Conservation (phyloP, 2,113 vertebrate genomes). For the Cochlearius cochlearius region DNA sequence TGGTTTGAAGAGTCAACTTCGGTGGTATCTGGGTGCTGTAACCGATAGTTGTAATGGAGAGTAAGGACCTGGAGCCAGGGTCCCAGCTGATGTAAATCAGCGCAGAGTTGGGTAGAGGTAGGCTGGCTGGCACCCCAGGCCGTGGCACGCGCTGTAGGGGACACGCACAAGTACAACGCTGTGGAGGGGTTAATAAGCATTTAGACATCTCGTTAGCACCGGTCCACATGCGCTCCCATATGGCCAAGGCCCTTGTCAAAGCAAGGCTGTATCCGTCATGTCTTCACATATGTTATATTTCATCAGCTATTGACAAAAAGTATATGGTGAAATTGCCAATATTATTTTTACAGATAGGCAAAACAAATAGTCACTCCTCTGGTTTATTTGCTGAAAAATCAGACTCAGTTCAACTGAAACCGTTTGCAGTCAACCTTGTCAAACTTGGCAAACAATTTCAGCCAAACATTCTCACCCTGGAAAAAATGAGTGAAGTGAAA, state of each 20-base stretch:
- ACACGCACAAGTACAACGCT: background rate
- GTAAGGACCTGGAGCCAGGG: background rate
- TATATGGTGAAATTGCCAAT: background rate
- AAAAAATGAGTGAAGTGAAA: background rate
- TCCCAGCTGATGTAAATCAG: background rate
- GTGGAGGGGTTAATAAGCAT: background rate
- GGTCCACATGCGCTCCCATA: background rate
- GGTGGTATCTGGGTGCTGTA: background rate
- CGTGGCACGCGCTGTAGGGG: rapidly evolving
- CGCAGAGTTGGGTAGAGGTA: background rate
- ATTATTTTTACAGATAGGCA: background rate
- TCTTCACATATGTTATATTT: background rate
- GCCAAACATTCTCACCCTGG: background rate
- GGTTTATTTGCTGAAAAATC: slow-evolving; percentile 24
- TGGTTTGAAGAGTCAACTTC: slow-evolving; percentile 49
- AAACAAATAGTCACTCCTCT: background rate
- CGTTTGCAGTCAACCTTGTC: background rate
- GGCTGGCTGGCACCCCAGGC: background rate
- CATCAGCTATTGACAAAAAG: background rate
- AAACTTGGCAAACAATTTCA: background rate
- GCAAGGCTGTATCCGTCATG: background rate
- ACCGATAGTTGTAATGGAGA: background rate
- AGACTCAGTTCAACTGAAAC: background rate
- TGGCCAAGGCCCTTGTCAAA: background rate
- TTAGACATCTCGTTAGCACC: background rate